Conservation (phyloP, 2,113 vertebrate species). For the Hypomesus transpacificus region DNA sequence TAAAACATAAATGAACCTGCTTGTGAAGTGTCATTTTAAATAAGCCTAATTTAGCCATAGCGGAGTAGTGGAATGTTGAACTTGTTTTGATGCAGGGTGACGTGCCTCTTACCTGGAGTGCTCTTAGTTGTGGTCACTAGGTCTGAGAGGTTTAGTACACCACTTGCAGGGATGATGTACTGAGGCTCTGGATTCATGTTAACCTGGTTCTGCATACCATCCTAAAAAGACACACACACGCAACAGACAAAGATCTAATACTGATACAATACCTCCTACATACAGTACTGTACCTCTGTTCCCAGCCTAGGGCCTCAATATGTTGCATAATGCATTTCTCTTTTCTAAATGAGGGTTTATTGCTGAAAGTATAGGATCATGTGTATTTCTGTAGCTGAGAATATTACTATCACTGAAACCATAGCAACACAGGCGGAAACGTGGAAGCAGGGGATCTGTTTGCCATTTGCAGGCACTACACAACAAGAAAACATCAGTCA, state of each 20-base stretch:
- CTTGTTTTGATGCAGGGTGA: no score
- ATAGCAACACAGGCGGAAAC: conserved; percentile 48
- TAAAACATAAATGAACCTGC: no score
- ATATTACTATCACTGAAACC: conserved; percentile 42
- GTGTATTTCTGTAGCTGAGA: conserved; percentile 31
- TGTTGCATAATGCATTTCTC: conserved; percentile 4
- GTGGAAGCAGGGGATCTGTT: background rate
- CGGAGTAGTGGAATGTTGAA: no score
- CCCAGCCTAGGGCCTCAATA: conserved; percentile 16
- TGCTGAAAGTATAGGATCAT: conserved; percentile 11
- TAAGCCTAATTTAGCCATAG: no score
- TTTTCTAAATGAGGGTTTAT: conserved; percentile 29
- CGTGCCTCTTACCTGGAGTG: conserved; percentile 52
- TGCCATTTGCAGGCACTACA: background rate
- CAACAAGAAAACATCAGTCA: background rate
- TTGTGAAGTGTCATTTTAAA: no score
- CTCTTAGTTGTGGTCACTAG: conserved; percentile 61
- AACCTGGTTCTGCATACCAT: conserved; percentile 73
- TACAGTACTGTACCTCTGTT: conserved; percentile 14
- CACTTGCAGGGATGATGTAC: conserved; percentile 58
- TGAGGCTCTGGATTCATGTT: conserved; percentile 45
- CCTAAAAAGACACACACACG: conserved; percentile 52
- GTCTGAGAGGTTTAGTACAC: conserved; percentile 57
- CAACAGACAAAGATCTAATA: conserved; percentile 23
- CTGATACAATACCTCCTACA: conserved; percentile 30